A percentile compares a stretch with the other conserved stretches of the same genome.
phyloP scores from a whole-genome alignment of 2,113 vertebrate species.

The Acrocephalus arundinaceus region DNA sequence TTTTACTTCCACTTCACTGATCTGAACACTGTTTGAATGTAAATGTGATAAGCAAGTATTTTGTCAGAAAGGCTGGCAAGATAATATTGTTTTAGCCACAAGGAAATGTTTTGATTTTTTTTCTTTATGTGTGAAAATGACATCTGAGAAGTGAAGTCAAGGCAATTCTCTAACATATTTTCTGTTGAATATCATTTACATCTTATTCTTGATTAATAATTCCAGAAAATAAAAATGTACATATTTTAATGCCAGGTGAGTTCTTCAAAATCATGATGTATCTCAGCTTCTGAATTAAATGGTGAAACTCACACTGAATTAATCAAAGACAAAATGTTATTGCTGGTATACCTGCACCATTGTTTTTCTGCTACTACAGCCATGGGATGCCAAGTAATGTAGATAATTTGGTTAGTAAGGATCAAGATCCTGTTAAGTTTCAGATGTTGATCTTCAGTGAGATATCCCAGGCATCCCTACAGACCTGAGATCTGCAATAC shows the following conservation, averaged over 20 bases:
- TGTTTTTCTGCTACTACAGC: neutral
- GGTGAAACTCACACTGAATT: neutral
- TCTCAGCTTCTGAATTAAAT: neutral
- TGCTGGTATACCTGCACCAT: neutral
- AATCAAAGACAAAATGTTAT: neutral
- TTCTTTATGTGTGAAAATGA: neutral
- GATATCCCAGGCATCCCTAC: neutral
- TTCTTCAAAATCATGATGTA: neutral
- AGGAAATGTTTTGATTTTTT: neutral
- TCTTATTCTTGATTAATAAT: neutral
- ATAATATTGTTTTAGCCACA: neutral
- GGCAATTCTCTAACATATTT: neutral
- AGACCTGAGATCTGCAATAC: neutral
- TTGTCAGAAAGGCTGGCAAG: neutral
- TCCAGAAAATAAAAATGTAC: neutral
- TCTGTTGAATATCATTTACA: neutral
- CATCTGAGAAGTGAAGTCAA: neutral
- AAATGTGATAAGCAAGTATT: constrained; percentile 10
- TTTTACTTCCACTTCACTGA: constrained; percentile 12
- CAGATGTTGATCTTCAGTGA: neutral
- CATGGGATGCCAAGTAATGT: neutral
- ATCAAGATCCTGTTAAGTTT: neutral
- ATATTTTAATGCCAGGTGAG: neutral
- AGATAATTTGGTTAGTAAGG: neutral
- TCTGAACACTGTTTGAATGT: neutral